phyloP scores from a whole-genome alignment of 2,113 vertebrate species.

The Elephantulus edwardii region DNA sequence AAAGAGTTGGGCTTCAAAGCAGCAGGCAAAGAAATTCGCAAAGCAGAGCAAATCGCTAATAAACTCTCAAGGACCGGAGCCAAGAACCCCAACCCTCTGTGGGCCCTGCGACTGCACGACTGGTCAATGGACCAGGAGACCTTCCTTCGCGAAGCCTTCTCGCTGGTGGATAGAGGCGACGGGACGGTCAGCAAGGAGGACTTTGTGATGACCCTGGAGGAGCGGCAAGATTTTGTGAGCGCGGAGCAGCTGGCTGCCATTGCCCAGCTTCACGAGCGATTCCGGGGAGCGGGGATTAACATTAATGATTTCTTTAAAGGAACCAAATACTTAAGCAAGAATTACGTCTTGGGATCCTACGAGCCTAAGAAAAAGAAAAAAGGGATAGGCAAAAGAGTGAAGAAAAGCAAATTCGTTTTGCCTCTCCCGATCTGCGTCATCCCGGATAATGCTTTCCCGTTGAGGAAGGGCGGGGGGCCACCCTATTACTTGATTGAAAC shows the following conservation, averaged over 20 bases:
- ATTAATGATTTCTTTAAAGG: conserved; percentile 92
- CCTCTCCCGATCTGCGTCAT: conserved; percentile 90
- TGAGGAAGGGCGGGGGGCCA: conserved; percentile 86
- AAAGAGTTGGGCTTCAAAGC: conserved; percentile 88
- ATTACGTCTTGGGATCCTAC: conserved; percentile 86
- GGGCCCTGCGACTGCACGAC: conserved; percentile 91
- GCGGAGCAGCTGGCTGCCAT: conserved; percentile 10
- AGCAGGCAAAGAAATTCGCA: conserved; percentile 86
- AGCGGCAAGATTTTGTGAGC: conserved; percentile 80
- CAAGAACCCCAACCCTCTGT: conserved; percentile 81
- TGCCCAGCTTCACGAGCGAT: conserved; percentile 82
- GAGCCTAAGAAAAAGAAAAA: conserved; percentile 86
- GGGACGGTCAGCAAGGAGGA: conserved; percentile 80
- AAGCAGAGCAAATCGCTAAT: conserved; percentile 83
- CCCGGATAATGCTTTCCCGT: conserved; percentile 69
- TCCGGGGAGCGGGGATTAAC: conserved; percentile 78
- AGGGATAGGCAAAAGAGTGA: conserved; percentile 77
- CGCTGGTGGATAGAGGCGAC: conserved; percentile 63
- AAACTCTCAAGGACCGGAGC: conserved; percentile 79
- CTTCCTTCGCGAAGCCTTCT: conserved; percentile 81
- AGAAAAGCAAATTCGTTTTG: conserved; percentile 83
- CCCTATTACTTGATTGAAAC: conserved; percentile 91
- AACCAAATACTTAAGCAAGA: conserved; percentile 88
- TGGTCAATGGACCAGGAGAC: conserved; percentile 90
- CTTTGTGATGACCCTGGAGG: conserved; percentile 85